These are phyloP conservation scores for Selene dorsalis DNA, from an alignment of 2,797 vertebrate genomes.

Conservation along the genomic window DNA sequence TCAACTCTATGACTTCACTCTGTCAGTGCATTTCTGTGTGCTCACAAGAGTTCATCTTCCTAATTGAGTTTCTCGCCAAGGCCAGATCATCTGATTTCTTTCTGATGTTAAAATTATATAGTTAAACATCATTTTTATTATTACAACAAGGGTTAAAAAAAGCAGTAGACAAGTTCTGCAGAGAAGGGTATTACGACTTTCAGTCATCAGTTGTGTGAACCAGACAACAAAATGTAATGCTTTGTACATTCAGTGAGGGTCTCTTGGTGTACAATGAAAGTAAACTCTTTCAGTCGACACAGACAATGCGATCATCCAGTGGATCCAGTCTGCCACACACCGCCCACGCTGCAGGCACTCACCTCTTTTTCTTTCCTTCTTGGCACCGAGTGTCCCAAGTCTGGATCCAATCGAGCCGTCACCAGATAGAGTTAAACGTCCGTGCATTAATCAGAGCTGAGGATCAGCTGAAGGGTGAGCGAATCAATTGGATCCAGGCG, in stretches of 20 bases:
- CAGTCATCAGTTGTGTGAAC: background rate
- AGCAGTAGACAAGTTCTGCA: background rate
- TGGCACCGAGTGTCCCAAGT: slow-evolving; percentile 28
- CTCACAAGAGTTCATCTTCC: slow-evolving; percentile 7
- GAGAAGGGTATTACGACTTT: background rate
- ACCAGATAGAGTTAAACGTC: slow-evolving; percentile 50
- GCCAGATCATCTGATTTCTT: background rate
- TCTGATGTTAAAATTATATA: background rate
- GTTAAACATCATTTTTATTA: too few species aligned
- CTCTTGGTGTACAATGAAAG: background rate
- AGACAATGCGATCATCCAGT: slow-evolving; percentile 28
- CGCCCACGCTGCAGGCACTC: slow-evolving; percentile 18
- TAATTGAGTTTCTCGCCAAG: slow-evolving; percentile 6
- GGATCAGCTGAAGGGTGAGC: slow-evolving; percentile 58
- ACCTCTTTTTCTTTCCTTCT: slow-evolving; percentile 24
- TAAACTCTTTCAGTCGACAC: slow-evolving; percentile 24
- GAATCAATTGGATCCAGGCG: slow-evolving; percentile 57
- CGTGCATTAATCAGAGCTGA: slow-evolving; percentile 52
- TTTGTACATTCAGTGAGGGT: background rate
- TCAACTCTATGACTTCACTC: slow-evolving; percentile 12
- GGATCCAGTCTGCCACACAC: slow-evolving; percentile 5
- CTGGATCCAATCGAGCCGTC: slow-evolving; percentile 56
- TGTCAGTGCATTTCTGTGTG: slow-evolving; percentile 11
- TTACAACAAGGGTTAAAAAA: background rate
- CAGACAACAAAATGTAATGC: background rate